A percentile compares a stretch with the other conserved stretches of the same genome.
phyloP scores from a whole-genome alignment of 1,140 invertebrate species.

The Microplitis demolitor region DNA sequence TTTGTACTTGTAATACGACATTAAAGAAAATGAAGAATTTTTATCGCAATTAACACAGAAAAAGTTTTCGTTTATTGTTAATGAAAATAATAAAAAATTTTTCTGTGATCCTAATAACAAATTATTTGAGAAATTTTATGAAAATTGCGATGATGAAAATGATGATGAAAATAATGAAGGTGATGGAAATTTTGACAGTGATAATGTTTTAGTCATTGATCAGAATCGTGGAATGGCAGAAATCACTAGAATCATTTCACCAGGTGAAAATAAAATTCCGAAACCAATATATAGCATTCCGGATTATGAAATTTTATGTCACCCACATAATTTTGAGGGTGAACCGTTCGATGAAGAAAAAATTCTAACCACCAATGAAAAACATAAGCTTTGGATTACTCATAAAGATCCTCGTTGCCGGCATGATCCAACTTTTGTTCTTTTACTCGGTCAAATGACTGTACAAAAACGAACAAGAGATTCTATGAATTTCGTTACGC shows the following conservation, averaged over 20 bases:
- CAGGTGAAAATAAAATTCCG: neutral
- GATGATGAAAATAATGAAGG: neutral
- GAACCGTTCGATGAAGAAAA: neutral
- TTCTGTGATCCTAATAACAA: neutral
- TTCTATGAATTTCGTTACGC: conserved; percentile 1
- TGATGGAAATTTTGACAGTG: neutral
- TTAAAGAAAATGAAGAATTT: conserved; percentile 1
- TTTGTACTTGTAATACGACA: neutral
- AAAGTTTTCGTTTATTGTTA: neutral
- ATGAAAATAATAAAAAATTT: neutral
- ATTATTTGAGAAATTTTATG: neutral
- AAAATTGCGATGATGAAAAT: neutral
- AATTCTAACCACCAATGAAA: neutral
- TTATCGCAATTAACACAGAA: neutral
- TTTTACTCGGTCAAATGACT: no score
- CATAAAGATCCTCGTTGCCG: neutral
- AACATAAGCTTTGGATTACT: neutral
- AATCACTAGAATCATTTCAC: no score
- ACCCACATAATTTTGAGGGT: conserved; percentile 4
- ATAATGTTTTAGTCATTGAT: no score
- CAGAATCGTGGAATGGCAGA: no score
- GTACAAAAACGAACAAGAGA: neutral
- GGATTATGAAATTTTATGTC: conserved; percentile 5
- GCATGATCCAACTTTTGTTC: neutral
- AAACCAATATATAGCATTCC: neutral